These are phyloP conservation scores for Agriotes lineatus DNA, from an alignment of 2,888 invertebrate species.

Conservation along the genomic window DNA sequence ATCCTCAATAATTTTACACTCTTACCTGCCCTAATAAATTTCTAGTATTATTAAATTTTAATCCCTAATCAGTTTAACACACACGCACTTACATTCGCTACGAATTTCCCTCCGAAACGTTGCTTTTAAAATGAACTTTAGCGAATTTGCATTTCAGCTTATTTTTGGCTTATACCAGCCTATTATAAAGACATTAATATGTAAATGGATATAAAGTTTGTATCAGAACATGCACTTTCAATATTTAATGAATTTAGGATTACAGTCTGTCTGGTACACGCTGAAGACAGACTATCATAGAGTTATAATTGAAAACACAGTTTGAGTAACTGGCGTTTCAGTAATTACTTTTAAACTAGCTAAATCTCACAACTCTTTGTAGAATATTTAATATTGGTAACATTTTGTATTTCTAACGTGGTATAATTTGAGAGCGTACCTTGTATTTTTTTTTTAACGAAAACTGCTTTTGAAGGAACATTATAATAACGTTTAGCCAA, in stretches of 20 bases:
- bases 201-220: constrained; percentile 30
- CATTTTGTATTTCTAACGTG: too few species aligned
- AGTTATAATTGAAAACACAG: too few species aligned
- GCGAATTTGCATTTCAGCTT: constrained; percentile 31
- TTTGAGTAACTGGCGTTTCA: too few species aligned
- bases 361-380: too few species aligned
- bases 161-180: constrained; percentile 28
- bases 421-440: too few species aligned
- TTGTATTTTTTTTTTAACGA: too few species aligned
- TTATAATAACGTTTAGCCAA: too few species aligned
- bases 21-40: not conserved
- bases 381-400: too few species aligned
- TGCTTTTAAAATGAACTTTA: constrained; percentile 26
- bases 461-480: too few species aligned
- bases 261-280: constrained; percentile 8
- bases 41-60: constrained; percentile 18
- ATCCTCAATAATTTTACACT: constrained; percentile 5
- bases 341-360: too few species aligned
- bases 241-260: constrained; percentile 31
- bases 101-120: not conserved
- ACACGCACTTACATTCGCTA: constrained; percentile 8
- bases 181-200: constrained; percentile 38
- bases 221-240: constrained; percentile 24
- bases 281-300: not conserved
- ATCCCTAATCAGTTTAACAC: constrained; percentile 19